phyloP scores from a whole-genome alignment of 30 jellyfish, hydroid and myxozoan species.

The Clytia hemisphaerica region DNA sequence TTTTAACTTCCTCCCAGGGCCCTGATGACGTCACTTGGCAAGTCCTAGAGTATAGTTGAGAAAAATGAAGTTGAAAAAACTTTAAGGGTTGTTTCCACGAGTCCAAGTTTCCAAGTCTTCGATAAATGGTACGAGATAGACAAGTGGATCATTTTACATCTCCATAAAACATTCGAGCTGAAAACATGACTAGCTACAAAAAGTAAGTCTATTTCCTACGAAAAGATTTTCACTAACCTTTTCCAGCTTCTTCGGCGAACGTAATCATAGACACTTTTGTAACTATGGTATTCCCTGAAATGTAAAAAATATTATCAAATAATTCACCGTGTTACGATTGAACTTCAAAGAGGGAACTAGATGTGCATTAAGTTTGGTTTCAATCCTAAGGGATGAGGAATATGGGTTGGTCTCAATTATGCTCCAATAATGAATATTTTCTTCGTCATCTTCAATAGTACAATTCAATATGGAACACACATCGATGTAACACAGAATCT shows the following conservation, averaged over 20 bases:
- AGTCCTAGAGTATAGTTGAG: no score
- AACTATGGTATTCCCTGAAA: conserved; percentile 47
- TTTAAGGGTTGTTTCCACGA: no score
- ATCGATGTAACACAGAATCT: no score
- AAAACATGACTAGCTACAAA: neutral
- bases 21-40: conserved; percentile 70
- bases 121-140: no score
- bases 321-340: no score
- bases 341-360: neutral
- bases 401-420: neutral
- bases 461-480: no score
- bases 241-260: conserved; percentile 94
- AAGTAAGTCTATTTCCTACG: neutral
- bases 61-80: no score
- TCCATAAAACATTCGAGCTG: no score
- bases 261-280: conserved; percentile 62
- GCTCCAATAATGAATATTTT: neutral
- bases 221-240: no score
- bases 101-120: no score
- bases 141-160: no score
- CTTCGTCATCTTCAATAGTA: no score
- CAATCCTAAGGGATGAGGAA: neutral
- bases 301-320: neutral
- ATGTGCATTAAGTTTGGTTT: neutral
- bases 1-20: conserved; percentile 77